phyloP scores from a whole-genome alignment of 2,113 vertebrate species.

The Peromyscus polionotus region DNA sequence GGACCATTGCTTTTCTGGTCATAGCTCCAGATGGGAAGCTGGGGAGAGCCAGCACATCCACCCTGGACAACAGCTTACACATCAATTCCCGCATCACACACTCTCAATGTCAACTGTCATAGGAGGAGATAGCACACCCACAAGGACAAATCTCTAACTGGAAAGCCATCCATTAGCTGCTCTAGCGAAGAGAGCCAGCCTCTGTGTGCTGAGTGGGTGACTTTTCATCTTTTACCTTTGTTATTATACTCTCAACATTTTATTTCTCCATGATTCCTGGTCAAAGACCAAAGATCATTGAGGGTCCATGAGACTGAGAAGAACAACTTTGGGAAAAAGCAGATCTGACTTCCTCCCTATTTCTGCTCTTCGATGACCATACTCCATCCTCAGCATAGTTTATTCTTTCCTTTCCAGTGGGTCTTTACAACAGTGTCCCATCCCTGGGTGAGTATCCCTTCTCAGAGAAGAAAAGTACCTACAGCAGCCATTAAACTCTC shows the following conservation, averaged over 20 bases:
- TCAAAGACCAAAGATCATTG: neutral
- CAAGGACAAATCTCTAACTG: rapidly evolving
- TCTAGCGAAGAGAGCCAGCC: neutral
- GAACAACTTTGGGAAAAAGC: neutral
- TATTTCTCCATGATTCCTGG: neutral
- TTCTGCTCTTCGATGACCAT: rapidly evolving
- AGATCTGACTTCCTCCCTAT: neutral
- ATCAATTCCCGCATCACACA: rapidly evolving
- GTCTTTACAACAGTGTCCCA: neutral
- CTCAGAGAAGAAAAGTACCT: neutral
- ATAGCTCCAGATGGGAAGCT: neutral
- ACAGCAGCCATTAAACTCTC: neutral
- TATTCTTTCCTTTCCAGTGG: neutral
- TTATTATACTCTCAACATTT: neutral
- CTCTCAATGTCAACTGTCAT: neutral
- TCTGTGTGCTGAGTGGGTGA: neutral
- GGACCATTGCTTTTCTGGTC: neutral
- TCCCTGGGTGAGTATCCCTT: neutral
- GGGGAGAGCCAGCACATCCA: rapidly evolving
- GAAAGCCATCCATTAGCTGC: neutral
- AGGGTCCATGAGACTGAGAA: neutral
- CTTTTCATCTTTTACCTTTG: neutral
- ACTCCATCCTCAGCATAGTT: neutral
- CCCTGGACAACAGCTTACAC: neutral
- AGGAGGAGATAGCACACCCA: neutral